Percentiles rank a stretch among this genome's conserved stretches.
Evolutionary conservation across 2,113 vertebrate genomes (phyloP).

Genomic region (Haplochromis burtoni): DNA sequence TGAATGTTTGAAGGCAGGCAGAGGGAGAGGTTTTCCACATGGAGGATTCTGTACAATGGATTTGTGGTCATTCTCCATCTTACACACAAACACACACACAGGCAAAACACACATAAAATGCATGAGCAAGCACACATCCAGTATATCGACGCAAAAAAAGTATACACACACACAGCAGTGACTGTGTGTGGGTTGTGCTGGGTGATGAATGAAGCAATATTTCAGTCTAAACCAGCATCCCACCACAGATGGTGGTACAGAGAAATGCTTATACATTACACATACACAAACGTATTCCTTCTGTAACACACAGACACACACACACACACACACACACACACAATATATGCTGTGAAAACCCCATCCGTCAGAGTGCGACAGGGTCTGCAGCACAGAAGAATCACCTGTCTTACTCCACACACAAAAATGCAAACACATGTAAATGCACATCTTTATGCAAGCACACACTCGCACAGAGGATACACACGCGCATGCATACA

Average conservation of each 20-base stretch:
- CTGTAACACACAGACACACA: neutral
- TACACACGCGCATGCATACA: neutral
- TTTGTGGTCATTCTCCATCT: conserved; percentile 48
- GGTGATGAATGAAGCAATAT: neutral
- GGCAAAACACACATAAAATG: neutral
- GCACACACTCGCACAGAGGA: neutral
- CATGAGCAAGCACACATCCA: neutral
- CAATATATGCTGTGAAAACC: conserved; percentile 9
- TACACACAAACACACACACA: neutral
- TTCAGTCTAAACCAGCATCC: neutral
- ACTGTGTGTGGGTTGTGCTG: neutral
- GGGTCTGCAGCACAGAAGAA: conserved; percentile 37
- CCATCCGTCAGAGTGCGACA: conserved; percentile 39
- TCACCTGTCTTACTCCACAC: conserved; percentile 47
- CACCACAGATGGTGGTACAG: neutral
- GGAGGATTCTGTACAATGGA: conserved; percentile 54
- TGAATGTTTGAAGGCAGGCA: conserved; percentile 46
- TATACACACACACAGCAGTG: neutral
- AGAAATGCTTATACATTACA: neutral
- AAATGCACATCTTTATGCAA: neutral
- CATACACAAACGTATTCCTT: neutral
- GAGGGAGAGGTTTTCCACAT: conserved; percentile 55
- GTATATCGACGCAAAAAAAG: neutral
- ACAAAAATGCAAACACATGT: neutral
- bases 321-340: neutral